Base-by-base conservation (phyloP, 2,797 vertebrate species). In the Coregonus suidteri region DNA sequence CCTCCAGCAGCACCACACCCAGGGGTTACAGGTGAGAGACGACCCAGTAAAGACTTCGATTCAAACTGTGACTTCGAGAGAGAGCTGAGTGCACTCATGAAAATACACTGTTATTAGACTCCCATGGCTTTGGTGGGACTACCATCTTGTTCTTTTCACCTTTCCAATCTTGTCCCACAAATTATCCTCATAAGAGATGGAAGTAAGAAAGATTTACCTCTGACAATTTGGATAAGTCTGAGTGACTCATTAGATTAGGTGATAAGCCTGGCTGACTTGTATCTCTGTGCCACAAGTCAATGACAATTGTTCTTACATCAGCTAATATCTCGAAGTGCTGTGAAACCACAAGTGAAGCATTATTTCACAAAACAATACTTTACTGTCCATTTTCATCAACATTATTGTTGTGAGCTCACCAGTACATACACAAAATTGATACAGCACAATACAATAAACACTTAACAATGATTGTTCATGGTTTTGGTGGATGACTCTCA, bases 1-100 rank as follows among this genome's bases (percentile, higher is more conserved):
- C 92, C 56, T 79, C 88, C 82, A 84, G 80, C 69, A 85, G 80
- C 4, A 37, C 81, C 5, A 37, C 81, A 11, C 71, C 78, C 6
- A 66, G 18, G 53, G 88, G 83, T 75, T 92, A 88, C 85, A 84
- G 89, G 93, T 93, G 77, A 91, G 86, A 71, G 25, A 20, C n/a
- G 11, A 18, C n/a, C 56, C n/a, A 20, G 56, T 2, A n/a, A n/a
- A n/a, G 56, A 62, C n/a, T 11, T 62, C 3, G 6, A 18, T 7
- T 1, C 1, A 20, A 56, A 16, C 0, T 6, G 1, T 59, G 56
- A 59, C 56, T 1, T 4, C n/a, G 6, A n/a, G n/a, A 54, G 53
- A 59, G 56, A n/a, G 56, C 6, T 20, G 16, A 16, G 4, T 15
- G 1, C 30, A 14, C 30, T 20, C 15, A 0, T 59, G 56, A 20